Percentiles rank a stretch among this genome's conserved stretches.
phyloP scores from a whole-genome alignment of 2,888 invertebrate species.

The Tachina fera region DNA sequence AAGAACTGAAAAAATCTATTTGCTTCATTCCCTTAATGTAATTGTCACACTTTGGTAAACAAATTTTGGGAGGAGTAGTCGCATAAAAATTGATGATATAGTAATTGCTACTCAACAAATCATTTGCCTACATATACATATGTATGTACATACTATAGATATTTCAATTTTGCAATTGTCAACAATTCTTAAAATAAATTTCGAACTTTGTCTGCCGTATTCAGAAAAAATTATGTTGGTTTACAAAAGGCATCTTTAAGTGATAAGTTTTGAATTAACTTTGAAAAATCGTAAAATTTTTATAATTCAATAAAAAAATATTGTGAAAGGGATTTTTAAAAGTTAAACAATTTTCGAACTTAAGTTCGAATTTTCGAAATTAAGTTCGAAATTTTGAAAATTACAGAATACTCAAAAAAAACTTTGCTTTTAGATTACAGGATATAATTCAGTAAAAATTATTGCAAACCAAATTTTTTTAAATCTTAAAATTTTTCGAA shows the following conservation, averaged over 20 bases:
- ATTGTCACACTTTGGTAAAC: constrained; percentile 36
- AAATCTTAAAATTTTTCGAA: too few relatives aligned
- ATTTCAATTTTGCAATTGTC: too few relatives aligned
- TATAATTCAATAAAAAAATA: too few relatives aligned
- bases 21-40: not conserved
- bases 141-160: too few relatives aligned
- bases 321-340: too few relatives aligned
- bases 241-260: too few relatives aligned
- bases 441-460: not conserved
- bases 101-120: not conserved
- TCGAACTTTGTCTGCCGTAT: too few relatives aligned
- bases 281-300: too few relatives aligned
- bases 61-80: constrained; percentile 8
- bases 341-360: not conserved
- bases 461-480: not conserved
- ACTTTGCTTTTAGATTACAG: not conserved
- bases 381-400: constrained; percentile 17
- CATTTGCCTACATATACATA: too few relatives aligned
- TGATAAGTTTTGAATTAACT: too few relatives aligned
- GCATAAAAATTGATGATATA: not conserved
- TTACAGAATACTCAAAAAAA: not conserved
- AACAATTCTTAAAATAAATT: too few relatives aligned
- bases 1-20: constrained; percentile 17
- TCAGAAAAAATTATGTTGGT: too few relatives aligned
- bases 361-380: not conserved